Base-by-base conservation (phyloP, 2,113 vertebrate genomes). In the Cyphomyrus plagiostoma region DNA sequence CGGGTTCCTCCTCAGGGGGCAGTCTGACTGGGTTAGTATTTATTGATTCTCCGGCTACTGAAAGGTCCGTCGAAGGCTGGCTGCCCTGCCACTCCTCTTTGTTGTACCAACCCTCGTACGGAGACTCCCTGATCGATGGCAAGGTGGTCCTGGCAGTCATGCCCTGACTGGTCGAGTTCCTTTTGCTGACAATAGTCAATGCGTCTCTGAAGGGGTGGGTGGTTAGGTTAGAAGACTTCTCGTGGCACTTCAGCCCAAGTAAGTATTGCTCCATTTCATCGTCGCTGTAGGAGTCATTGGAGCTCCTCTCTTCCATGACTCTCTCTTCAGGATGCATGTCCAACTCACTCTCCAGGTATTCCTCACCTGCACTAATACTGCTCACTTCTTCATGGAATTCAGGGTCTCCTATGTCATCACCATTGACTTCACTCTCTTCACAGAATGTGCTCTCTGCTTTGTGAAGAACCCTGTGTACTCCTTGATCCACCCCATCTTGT, bases 181-280 rank as follows among this genome's bases (percentile, higher is more conserved):
- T 92, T 89, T 92, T 95, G 56, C 74, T 91, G 70, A 35, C 39
- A 88, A 4, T 53, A 82, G 4, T 45, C 3, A 1, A 89, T 89
- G 4, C 74, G 45, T 89, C 53, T 86, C 39, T 70, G 86, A 58
- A 49, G 90, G 88, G 85, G 91, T 90, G 92, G 45, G 87, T 90
- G 1, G 35, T 30, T 66, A 88, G 50, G 89, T 74, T 91, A 0
- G n/a, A 1, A 15, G 23, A 39, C 86, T 85, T 89, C 6, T 94
- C 92, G 8, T 92, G 92, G 0, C 90, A 94, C 82, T 92, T 93
- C 89, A 96, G 92, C 70, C 94, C 94, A 90, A 90, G 93, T 91
- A 96, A 92, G 92, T 95, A 95, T 88, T 95, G 49, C 86, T 95
- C 94, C 92, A 96, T 94, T 91, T 96, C 95, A 6, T 96, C 95